Evolutionary conservation across 1,140 invertebrate species (phyloP).

Genomic region (Drosophila athabasca): DNA sequence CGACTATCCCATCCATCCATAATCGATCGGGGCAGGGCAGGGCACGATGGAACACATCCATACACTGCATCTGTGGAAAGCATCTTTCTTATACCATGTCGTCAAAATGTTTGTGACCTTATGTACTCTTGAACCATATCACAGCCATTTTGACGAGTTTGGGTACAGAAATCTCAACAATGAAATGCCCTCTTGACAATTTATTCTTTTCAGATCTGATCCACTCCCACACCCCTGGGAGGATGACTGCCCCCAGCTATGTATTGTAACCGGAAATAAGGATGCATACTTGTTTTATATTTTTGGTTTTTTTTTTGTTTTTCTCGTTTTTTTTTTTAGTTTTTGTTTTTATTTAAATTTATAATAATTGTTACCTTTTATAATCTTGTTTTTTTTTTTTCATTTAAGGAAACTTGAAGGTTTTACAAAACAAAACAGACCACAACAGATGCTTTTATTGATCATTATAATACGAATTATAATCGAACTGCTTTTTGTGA

Average conservation of each 20-base stretch:
- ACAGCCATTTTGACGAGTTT: slow-evolving; percentile 84
- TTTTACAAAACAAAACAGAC: slow-evolving; percentile 83
- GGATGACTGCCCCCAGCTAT: too few relatives aligned
- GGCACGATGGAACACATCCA: background rate
- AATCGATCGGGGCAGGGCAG: background rate
- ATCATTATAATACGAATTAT: slow-evolving; percentile 60
- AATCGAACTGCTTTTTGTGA: slow-evolving; percentile 65
- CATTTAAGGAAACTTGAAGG: slow-evolving; percentile 80
- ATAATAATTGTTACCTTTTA: slow-evolving; percentile 74
- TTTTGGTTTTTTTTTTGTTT: slow-evolving; percentile 70
- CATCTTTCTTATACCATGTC: slow-evolving; percentile 83
- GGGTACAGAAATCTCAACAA: slow-evolving; percentile 81
- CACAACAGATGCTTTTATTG: slow-evolving; percentile 80
- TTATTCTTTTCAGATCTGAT: background rate
- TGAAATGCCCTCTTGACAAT: slow-evolving; percentile 19
- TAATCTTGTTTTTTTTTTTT: slow-evolving; percentile 63
- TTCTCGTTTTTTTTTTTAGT: slow-evolving; percentile 61
- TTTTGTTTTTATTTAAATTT: slow-evolving; percentile 78
- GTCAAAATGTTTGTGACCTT: slow-evolving; percentile 83
- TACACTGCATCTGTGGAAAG: background rate
- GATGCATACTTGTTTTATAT: slow-evolving; percentile 59
- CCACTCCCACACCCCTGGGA: too few relatives aligned
- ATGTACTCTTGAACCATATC: slow-evolving; percentile 76
- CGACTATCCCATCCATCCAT: background rate
- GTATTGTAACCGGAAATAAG: slow-evolving; percentile 15